Conservation (phyloP, 2,797 vertebrate species). For the Phalanger gymnotis region DNA sequence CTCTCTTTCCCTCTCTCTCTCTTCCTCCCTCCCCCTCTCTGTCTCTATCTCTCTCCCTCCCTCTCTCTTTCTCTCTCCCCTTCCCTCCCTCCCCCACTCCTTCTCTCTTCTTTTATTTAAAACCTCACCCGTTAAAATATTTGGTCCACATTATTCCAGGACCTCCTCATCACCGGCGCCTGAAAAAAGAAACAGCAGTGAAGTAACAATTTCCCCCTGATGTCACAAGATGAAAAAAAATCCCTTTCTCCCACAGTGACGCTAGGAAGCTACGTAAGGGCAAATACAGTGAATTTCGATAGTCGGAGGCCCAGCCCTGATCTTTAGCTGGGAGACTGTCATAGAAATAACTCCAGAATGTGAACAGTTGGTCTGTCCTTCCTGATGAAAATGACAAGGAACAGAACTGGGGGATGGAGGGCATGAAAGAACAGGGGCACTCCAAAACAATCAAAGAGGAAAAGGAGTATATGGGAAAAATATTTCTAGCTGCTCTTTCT, state of each 20-base stretch:
- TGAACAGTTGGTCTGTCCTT: not conserved
- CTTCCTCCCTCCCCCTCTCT: not conserved
- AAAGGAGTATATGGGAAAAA: not conserved
- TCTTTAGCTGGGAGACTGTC: not conserved
- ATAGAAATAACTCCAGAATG: not conserved
- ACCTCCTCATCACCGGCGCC: slow-evolving; percentile 65
- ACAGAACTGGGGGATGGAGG: not conserved
- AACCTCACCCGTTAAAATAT: slow-evolving; percentile 77
- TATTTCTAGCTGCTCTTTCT: not conserved
- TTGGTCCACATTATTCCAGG: slow-evolving; percentile 80
- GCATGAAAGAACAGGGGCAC: not conserved
- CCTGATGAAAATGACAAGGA: not conserved
- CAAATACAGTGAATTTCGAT: not conserved
- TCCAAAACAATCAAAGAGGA: not conserved
- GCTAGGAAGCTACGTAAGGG: not conserved
- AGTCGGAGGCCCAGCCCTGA: not conserved
- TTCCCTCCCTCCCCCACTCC: no score
- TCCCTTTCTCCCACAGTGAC: slow-evolving; percentile 52
- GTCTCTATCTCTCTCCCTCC: not conserved
- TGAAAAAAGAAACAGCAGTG: slow-evolving; percentile 72
- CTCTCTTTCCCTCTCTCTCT: not conserved
- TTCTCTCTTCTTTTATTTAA: slow-evolving; percentile 62
- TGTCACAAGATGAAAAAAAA: slow-evolving; percentile 66
- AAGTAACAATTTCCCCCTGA: slow-evolving; percentile 77
- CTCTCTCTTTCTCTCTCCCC: not conserved